A percentile compares a stretch with the other conserved stretches of the same genome.
Evolutionary conservation across 1,140 invertebrate genomes (phyloP).

Genomic region (Camponotus pennsylvanicus): DNA sequence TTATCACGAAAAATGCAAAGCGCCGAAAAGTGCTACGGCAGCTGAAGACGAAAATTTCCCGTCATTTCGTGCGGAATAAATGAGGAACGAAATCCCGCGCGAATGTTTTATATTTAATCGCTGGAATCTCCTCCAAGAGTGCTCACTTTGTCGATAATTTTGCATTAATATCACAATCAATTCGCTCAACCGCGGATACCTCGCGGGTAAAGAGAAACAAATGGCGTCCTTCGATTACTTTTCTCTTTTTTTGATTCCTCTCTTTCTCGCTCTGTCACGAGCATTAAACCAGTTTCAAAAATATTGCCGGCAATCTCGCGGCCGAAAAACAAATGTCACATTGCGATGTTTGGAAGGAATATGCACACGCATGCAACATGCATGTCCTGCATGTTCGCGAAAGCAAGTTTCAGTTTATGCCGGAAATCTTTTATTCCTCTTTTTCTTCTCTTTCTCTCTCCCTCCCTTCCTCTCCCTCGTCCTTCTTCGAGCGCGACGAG

Average conservation of each 20-base stretch:
- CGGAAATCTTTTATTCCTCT: conserved; percentile 28
- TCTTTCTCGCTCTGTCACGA: conserved; percentile 21
- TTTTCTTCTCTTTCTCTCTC: conserved; percentile 7
- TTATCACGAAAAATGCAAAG: background rate
- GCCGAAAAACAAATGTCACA: conserved; percentile 51
- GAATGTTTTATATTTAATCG: background rate
- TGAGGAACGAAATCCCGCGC: conserved; percentile 9
- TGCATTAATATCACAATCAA: conserved; percentile 52
- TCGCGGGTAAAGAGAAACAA: background rate
- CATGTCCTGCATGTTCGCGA: conserved; percentile 12
- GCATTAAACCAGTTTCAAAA: conserved; percentile 61
- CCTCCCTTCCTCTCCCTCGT: background rate
- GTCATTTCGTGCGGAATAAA: conserved; percentile 4
- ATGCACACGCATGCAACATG: background rate
- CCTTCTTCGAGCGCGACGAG: background rate
- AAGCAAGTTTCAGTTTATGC: conserved; percentile 13
- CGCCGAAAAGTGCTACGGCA: background rate
- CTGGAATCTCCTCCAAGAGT: conserved; percentile 12
- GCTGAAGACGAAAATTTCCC: background rate
- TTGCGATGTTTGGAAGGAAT: conserved; percentile 15
- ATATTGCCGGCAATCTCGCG: conserved; percentile 41
- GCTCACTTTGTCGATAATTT: conserved; percentile 38
- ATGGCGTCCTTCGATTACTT: conserved; percentile 25
- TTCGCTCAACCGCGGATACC: background rate
- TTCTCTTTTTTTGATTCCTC: too few relatives aligned